Percentiles rank a stretch among this genome's conserved stretches.
Conservation (phyloP, 2,888 invertebrate species). For the Ophion ventricosus region DNA sequence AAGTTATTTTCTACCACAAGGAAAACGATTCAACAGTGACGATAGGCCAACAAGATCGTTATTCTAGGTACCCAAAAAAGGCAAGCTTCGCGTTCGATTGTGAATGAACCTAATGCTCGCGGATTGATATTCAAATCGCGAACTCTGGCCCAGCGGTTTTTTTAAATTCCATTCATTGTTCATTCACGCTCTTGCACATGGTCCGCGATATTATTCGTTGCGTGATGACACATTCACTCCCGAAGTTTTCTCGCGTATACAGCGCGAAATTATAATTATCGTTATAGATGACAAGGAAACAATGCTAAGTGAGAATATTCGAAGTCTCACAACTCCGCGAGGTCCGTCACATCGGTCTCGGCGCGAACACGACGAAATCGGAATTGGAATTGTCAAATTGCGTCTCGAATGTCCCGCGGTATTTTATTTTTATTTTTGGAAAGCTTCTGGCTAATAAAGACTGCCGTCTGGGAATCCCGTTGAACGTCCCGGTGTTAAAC, state of each 20-base stretch:
- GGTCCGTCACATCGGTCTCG: not conserved
- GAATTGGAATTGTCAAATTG: conserved; percentile 58
- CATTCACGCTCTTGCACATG: conserved; percentile 37
- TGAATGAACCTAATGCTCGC: conserved; percentile 37
- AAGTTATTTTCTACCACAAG: not conserved
- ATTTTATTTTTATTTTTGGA: conserved; percentile 6
- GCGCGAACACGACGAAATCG: conserved; percentile 38
- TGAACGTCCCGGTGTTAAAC: conserved; percentile 16
- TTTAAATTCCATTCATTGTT: conserved; percentile 54
- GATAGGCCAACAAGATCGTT: not conserved
- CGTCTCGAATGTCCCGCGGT: conserved; percentile 11
- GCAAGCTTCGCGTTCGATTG: not conserved
- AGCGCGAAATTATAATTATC: conserved; percentile 40
- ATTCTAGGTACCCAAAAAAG: not conserved
- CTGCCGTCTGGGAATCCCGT: conserved; percentile 26
- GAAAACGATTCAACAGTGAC: not conserved
- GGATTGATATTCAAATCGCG: conserved; percentile 55
- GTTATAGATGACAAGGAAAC: conserved; percentile 4
- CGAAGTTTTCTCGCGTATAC: conserved; percentile 33
- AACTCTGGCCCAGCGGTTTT: conserved; percentile 31
- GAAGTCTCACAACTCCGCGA: conserved; percentile 33
- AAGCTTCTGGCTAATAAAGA: conserved; percentile 8
- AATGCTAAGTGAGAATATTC: conserved; percentile 31
- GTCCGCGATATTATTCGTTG: conserved; percentile 27
- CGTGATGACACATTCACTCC: conserved; percentile 53